A percentile compares a stretch with the other conserved stretches of the same genome.
Evolutionary conservation across 2,113 vertebrate genomes (phyloP).

Genomic region (Lamprologus ornatipinnis): DNA sequence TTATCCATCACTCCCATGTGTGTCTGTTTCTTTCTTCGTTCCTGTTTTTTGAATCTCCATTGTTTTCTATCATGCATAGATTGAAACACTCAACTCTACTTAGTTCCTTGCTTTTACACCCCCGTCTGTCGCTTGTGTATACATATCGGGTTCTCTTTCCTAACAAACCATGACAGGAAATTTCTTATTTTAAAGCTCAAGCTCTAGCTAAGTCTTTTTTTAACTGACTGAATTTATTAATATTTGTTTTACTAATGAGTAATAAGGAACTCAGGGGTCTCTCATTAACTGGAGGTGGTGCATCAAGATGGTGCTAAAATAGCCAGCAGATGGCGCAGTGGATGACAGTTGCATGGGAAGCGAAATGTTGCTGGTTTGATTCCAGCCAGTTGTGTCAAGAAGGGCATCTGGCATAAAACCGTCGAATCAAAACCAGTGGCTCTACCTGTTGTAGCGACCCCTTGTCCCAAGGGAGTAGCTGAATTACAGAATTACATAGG

Average conservation of each 20-base stretch:
- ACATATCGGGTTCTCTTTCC: neutral
- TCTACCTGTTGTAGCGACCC: neutral
- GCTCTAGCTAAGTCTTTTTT: neutral
- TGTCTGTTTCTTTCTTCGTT: neutral
- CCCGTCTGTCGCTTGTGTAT: neutral
- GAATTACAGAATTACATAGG: neutral
- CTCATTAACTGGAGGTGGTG: neutral
- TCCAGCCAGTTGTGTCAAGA: neutral
- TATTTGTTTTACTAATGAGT: neutral
- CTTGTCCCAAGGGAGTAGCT: neutral
- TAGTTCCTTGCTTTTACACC: neutral
- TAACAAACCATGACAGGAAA: neutral
- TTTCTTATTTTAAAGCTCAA: neutral
- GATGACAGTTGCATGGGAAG: neutral
- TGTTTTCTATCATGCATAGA: neutral
- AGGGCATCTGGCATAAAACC: neutral
- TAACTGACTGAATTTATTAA: neutral
- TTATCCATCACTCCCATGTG: neutral
- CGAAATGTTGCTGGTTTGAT: neutral
- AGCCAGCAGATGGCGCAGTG: neutral
- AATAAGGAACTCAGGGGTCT: neutral
- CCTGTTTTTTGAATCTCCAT: neutral
- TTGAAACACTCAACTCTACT: neutral
- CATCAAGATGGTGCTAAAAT: neutral
- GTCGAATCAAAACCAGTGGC: neutral